Percentiles rank a stretch among this genome's conserved stretches.
These are phyloP conservation scores for Tokudaia tokunoshimensis DNA, from an alignment of 2,797 vertebrate species.

Conservation along the genomic window DNA sequence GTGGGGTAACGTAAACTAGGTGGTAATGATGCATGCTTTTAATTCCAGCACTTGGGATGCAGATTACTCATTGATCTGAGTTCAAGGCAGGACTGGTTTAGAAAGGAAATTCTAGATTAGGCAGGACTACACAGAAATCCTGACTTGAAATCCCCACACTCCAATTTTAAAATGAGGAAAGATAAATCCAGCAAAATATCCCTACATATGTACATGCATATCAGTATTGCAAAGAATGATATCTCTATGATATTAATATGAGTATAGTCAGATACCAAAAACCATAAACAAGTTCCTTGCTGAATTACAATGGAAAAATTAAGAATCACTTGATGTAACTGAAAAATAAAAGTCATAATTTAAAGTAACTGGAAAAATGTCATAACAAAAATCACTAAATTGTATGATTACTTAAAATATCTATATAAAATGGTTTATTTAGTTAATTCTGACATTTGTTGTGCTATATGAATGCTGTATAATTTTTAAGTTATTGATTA, in stretches of 20 bases:
- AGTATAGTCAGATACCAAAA: neutral
- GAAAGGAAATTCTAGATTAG: neutral
- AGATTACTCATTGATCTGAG: neutral
- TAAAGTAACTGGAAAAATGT: neutral
- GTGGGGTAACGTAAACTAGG: neutral
- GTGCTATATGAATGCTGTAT: neutral
- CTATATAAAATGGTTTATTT: neutral
- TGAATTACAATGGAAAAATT: neutral
- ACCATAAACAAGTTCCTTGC: neutral
- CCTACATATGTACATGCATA: neutral
- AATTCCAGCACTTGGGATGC: neutral
- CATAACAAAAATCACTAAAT: neutral
- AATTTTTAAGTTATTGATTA: neutral
- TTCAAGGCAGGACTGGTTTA: neutral
- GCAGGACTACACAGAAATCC: neutral
- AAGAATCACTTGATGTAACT: neutral
- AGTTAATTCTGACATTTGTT: neutral
- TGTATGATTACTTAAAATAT: neutral
- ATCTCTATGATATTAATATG: neutral
- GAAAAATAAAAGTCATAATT: neutral
- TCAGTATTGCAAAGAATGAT: neutral
- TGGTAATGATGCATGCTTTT: neutral
- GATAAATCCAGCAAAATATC: neutral
- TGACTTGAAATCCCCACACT: neutral
- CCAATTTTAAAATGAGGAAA: neutral